Evolutionary conservation across 2,797 vertebrate species (phyloP).

Genomic region (Myotis findleyi): DNA sequence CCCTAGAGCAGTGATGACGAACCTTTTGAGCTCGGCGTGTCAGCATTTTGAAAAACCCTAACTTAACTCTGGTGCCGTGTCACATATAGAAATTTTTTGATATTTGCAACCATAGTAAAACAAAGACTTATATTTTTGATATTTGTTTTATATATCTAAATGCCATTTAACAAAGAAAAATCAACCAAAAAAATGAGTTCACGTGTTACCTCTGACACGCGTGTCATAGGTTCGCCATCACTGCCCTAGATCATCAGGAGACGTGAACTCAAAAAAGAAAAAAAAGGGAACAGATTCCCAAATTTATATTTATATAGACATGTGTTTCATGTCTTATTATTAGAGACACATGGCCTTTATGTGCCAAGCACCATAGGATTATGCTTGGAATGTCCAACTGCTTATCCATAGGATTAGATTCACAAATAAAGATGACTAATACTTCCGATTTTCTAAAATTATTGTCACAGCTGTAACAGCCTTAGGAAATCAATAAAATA

Average conservation of each 20-base stretch:
- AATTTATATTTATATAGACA: background rate
- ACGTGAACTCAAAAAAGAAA: background rate
- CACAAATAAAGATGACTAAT: conserved; percentile 35
- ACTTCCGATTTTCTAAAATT: conserved; percentile 24
- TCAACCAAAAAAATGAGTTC: too few species aligned
- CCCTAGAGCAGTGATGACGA: too few species aligned
- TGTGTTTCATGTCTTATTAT: background rate
- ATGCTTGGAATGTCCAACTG: background rate
- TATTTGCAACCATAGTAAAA: too few species aligned
- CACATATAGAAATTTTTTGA: too few species aligned
- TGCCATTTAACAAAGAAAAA: too few species aligned
- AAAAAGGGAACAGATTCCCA: background rate
- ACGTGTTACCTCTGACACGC: too few species aligned
- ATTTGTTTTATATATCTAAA: too few species aligned
- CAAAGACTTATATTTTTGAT: too few species aligned
- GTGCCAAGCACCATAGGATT: background rate
- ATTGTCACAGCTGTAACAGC: background rate
- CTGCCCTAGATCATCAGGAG: background rate
- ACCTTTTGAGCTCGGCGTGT: too few species aligned
- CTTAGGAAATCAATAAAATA: background rate
- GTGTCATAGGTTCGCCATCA: too few species aligned
- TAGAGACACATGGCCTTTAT: background rate
- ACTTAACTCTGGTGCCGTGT: too few species aligned
- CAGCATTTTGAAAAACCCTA: too few species aligned
- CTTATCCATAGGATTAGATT: background rate